Evolutionary conservation across 2,797 vertebrate genomes (phyloP), one percentile per base, ranked within the genome.

Genomic region (Taeniopygia guttata): DNA sequence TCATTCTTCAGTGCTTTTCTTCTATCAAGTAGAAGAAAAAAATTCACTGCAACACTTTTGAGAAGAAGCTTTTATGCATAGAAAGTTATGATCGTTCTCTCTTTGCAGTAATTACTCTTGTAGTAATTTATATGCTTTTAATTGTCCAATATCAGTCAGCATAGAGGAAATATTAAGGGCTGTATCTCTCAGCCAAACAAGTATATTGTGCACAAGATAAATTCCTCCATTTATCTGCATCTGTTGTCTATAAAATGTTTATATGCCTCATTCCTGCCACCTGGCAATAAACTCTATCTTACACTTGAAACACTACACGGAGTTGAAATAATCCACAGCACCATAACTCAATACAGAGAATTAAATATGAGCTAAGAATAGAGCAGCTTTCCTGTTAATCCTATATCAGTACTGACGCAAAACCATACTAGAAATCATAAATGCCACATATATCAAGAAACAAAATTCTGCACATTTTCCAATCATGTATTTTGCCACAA

Each of bases 191-290:
- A 84, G 66, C 64, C 81, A 96, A 96, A 93, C 69, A 89, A 81
- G 40, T 83, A 86, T 63, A 92, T 26, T 11, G 5, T 77, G 78
- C 90, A 91, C 60, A 49, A 77, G 75, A 97, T 82, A 95, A 96
- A 97, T 89, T 76, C 76, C 75, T 95, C 58, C 56, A 94, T 96
- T 96, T 95, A 93, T 96, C 96, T 96, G 94, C 97, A 98, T 97
- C 97, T 98, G 97, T 97, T 97, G 95, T 88, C 91, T 96, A 97
- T 97, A 97, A 97, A 97, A 96, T 92, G 93, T 97, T 98, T 96
- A 97, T 97, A 93, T 15, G 88, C 86, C 79, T 97, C 94, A 93
- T 94, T 94, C 88, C 89, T 96, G 92, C 92, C 97, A 97, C 95
- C 96, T 96, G 96, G 95, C 93, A 97, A 95, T 96, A 97, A 96